These are phyloP conservation scores for Crocodylus rhombifer DNA, from an alignment of 2,797 vertebrate species.

Conservation along the genomic window DNA sequence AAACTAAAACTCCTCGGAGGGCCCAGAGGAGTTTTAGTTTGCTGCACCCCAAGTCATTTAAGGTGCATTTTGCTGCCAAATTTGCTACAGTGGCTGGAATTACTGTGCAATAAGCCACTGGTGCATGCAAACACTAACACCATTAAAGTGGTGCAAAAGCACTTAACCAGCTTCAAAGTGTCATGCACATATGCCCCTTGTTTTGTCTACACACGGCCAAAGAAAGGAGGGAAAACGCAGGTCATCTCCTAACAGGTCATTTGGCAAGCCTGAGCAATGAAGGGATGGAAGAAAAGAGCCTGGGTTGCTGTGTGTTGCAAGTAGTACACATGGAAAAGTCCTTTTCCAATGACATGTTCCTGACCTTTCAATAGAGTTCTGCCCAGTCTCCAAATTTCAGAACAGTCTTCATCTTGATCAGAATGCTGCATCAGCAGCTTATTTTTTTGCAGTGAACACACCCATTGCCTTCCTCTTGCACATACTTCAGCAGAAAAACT, in stretches of 20 bases:
- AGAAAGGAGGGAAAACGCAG: slow-evolving; percentile 1
- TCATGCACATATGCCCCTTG: no score
- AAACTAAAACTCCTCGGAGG: no score
- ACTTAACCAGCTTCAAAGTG: no score
- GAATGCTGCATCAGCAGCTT: rapidly evolving
- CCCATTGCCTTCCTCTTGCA: rapidly evolving
- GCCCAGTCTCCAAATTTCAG: rapidly evolving
- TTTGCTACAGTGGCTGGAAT: no score
- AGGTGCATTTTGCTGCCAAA: no score
- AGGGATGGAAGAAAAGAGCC: rapidly evolving
- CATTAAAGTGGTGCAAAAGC: no score
- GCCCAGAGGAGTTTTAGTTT: no score
- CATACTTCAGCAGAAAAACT: neutral
- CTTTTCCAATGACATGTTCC: neutral
- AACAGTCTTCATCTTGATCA: neutral
- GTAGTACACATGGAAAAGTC: rapidly evolving
- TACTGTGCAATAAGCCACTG: no score
- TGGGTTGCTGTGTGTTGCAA: rapidly evolving
- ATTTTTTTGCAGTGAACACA: rapidly evolving
- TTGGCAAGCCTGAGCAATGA: neutral
- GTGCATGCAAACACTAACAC: no score
- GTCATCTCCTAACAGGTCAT: rapidly evolving
- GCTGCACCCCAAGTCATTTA: no score
- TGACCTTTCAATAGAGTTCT: neutral
- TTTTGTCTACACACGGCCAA: neutral